A percentile compares a stretch with the other conserved stretches of the same genome.
Evolutionary conservation across 2,888 invertebrate genomes (phyloP).

Genomic region (Bombylius discolor): DNA sequence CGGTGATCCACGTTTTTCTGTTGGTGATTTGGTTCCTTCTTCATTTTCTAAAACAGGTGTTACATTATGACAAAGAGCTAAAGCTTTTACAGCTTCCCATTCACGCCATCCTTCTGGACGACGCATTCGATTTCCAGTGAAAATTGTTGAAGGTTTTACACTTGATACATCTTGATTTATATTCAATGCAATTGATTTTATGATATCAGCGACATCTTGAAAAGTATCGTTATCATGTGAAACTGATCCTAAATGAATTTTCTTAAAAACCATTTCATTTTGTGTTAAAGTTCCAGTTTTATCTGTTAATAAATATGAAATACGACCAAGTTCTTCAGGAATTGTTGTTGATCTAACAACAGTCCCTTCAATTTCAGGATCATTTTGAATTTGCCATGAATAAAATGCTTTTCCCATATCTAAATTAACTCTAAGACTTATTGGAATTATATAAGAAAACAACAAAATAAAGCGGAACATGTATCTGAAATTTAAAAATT

Average conservation of each 20-base stretch:
- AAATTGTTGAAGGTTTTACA: slow-evolving; percentile 1
- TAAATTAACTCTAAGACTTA: slow-evolving; percentile 93
- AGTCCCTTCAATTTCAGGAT: slow-evolving; percentile 84
- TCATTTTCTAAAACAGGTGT: slow-evolving; percentile 83
- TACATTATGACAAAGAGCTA: slow-evolving; percentile 97
- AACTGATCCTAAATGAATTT: slow-evolving; percentile 86
- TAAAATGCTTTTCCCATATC: slow-evolving; percentile 98
- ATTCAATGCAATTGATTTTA: slow-evolving; percentile 27
- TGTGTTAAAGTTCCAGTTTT: slow-evolving; percentile 98
- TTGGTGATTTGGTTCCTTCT: slow-evolving; percentile 18
- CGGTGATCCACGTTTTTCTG: slow-evolving; percentile 25
- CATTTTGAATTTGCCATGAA: slow-evolving; percentile 91
- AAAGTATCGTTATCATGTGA: slow-evolving; percentile 62
- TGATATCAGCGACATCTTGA: slow-evolving; percentile 33
- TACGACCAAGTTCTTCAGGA: slow-evolving; percentile 93
- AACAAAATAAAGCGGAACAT: slow-evolving; percentile 91
- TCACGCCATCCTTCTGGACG: slow-evolving; percentile 61
- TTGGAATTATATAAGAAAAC: slow-evolving; percentile 98
- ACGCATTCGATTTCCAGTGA: slow-evolving; percentile 38
- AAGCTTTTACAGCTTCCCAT: slow-evolving; percentile 80
- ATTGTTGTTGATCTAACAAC: slow-evolving; percentile 96
- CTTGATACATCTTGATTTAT: slow-evolving; percentile 22
- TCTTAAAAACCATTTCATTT: slow-evolving; percentile 97
- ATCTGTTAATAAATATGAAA: slow-evolving; percentile 92
- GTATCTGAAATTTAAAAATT: slow-evolving; percentile 43